These are phyloP conservation scores for Synergus umbraculus DNA, from an alignment of 2,888 invertebrate genomes.

Conservation along the genomic window DNA sequence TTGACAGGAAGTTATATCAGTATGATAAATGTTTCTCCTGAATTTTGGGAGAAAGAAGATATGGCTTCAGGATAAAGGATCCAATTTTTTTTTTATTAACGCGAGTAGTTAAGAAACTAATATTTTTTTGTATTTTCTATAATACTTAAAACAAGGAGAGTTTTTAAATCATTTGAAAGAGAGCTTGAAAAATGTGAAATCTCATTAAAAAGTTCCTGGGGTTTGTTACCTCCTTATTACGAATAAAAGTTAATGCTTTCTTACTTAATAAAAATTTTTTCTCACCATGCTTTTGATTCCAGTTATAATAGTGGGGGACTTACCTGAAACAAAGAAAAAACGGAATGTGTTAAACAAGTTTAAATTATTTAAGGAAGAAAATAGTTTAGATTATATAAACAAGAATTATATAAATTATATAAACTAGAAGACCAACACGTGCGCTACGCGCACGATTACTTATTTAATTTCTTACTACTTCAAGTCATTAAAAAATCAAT, in stretches of 20 bases:
- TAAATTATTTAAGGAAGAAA: not conserved
- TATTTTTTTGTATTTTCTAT: not conserved
- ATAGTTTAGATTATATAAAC: no score
- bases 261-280: not conserved
- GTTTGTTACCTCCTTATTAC: no score
- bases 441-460: no score
- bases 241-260: no score
- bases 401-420: no score
- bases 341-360: not conserved
- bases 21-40: not conserved
- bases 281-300: not conserved
- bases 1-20: not conserved
- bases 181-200: no score
- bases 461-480: no score
- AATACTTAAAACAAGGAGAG: not conserved
- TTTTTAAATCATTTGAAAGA: no score
- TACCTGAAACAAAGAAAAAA: not conserved
- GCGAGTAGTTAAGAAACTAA: not conserved
- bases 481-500: no score
- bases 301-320: not conserved
- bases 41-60: not conserved
- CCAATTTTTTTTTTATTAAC: not conserved
- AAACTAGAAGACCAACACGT: no score
- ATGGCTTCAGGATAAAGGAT: not conserved
- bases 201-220: no score